Conservation (phyloP, 2,113 vertebrate genomes). For the Bombycilla garrulus region DNA sequence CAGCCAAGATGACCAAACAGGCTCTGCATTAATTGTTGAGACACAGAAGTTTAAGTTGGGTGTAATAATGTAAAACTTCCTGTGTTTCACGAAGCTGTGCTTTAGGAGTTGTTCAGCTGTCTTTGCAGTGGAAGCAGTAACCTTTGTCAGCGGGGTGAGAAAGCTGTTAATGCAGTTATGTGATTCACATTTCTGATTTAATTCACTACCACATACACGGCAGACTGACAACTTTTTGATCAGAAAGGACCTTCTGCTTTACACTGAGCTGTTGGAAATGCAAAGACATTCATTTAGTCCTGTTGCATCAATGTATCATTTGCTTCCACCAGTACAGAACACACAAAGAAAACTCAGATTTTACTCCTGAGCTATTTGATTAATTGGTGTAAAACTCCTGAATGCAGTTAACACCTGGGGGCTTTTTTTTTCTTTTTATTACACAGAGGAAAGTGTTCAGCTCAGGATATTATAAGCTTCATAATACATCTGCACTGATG, state of each 20-base stretch:
- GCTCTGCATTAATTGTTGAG: neutral
- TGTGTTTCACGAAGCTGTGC: neutral
- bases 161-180: neutral
- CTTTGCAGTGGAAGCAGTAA: neutral
- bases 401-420: neutral
- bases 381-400: neutral
- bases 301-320: neutral
- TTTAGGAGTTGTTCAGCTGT: neutral
- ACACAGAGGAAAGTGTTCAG: neutral
- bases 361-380: neutral
- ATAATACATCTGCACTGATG: neutral
- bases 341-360: neutral
- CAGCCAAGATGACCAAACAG: neutral
- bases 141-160: neutral
- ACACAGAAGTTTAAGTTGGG: neutral
- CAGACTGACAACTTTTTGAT: neutral
- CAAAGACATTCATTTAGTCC: neutral
- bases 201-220: neutral
- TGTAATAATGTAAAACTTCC: neutral
- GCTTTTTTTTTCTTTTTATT: neutral
- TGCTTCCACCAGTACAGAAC: neutral
- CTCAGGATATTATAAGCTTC: neutral
- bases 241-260: neutral
- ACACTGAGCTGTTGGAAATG: neutral
- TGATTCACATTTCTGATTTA: neutral